Percentiles rank a stretch among this genome's conserved stretches.
phyloP scores from a whole-genome alignment of 2,113 vertebrate species.

The Pituophis catenifer region DNA sequence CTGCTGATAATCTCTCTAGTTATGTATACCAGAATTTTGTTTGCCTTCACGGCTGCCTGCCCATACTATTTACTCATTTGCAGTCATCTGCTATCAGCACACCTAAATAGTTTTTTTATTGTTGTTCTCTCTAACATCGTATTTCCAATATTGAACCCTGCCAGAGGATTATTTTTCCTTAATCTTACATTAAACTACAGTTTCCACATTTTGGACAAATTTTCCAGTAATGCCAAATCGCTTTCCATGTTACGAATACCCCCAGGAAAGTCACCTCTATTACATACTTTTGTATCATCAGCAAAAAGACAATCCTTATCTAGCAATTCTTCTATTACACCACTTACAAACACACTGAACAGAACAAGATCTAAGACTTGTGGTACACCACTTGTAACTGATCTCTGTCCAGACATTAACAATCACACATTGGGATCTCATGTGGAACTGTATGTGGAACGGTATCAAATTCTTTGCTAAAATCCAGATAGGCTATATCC shows the following conservation, averaged over 20 bases:
- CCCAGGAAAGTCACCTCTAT: not conserved
- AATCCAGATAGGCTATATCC: not conserved
- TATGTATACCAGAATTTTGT: not conserved
- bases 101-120: not conserved
- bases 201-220: not conserved
- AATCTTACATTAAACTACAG: not conserved
- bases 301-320: not conserved
- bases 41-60: not conserved
- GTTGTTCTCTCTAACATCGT: not conserved
- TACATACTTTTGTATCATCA: not conserved
- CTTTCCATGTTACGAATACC: not conserved
- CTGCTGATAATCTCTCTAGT: not conserved
- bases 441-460: not conserved
- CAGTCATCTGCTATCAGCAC: not conserved
- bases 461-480: not conserved
- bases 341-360: not conserved
- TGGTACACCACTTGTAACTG: not conserved
- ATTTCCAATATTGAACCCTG: not conserved
- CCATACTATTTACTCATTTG: not conserved
- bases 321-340: not conserved
- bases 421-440: not conserved
- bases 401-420: not conserved
- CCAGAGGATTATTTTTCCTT: not conserved
- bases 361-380: not conserved
- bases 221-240: not conserved